These are phyloP conservation scores for Sebastes vulpes DNA, from an alignment of 2,797 vertebrate species.

Conservation along the genomic window DNA sequence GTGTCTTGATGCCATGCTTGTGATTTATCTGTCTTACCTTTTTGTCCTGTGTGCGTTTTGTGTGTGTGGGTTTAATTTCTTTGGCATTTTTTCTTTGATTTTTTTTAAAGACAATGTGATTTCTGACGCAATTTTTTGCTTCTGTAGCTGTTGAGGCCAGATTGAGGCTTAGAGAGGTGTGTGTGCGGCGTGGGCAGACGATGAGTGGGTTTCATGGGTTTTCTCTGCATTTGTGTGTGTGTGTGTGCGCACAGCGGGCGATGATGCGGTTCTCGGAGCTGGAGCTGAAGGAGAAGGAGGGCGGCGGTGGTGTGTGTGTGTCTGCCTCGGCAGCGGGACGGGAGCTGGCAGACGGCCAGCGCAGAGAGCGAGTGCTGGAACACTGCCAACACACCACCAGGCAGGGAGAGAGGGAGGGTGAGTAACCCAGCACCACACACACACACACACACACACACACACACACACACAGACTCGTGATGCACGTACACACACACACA, in stretches of 20 bases:
- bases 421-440: constrained; percentile 68
- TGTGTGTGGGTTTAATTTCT: constrained; percentile 72
- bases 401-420: constrained; percentile 85
- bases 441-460: constrained; percentile 27
- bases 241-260: constrained; percentile 93
- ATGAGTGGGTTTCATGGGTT: constrained; percentile 83
- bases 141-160: constrained; percentile 81
- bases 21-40: constrained; percentile 76
- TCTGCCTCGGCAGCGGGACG: constrained; percentile 87
- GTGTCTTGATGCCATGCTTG: constrained; percentile 81
- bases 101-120: constrained; percentile 66
- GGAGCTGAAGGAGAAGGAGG: constrained; percentile 99
- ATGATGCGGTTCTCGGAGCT: constrained; percentile 99
- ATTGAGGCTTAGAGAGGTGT: constrained; percentile 81
- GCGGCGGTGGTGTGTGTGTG: constrained; percentile 81
- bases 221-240: constrained; percentile 79
- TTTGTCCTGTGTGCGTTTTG: constrained; percentile 74
- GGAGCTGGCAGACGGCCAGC: constrained; percentile 84
- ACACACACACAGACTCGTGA: constrained; percentile 2
- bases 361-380: constrained; percentile 84
- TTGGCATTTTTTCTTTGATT: constrained; percentile 72
- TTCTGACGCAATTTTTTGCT: constrained; percentile 79
- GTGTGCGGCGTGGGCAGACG: constrained; percentile 59
- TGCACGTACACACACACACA: constrained; percentile 4
- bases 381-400: constrained; percentile 83